These are phyloP conservation scores for Indicator indicator DNA, from an alignment of 2,113 vertebrate species.

Conservation along the genomic window DNA sequence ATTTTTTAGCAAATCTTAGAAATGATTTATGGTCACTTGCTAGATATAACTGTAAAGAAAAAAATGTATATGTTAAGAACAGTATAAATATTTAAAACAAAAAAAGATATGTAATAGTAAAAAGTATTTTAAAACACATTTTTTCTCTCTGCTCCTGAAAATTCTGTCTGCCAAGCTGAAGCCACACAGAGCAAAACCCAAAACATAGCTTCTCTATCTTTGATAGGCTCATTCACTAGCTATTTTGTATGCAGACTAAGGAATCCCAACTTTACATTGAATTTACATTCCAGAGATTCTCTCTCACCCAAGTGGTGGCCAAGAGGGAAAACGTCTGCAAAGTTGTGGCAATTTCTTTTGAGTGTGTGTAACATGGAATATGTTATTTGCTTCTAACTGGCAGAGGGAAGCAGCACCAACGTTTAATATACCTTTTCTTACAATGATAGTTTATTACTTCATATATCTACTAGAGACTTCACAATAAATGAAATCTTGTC, in stretches of 20 bases:
- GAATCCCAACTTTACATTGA: not conserved
- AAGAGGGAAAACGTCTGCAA: not conserved
- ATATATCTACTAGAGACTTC: not conserved
- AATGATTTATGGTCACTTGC: constrained; percentile 86
- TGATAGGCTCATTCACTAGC: not conserved
- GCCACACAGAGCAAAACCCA: not conserved
- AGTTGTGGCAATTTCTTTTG: not conserved
- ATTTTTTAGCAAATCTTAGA: constrained; percentile 79
- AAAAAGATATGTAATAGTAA: not conserved
- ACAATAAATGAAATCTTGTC: not conserved
- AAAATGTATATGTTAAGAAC: not conserved
- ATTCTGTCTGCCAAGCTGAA: not conserved
- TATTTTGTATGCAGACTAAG: not conserved
- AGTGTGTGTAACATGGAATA: fast-evolving
- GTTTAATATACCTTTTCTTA: not conserved
- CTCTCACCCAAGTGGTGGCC: not conserved
- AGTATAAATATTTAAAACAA: not conserved
- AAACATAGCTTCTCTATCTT: not conserved
- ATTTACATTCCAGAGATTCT: not conserved
- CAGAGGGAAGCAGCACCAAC: not conserved
- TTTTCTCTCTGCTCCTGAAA: not conserved
- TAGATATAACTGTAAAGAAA: constrained; percentile 83
- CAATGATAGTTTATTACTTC: not conserved
- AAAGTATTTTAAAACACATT: not conserved
- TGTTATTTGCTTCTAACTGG: not conserved